Conservation (phyloP, 2,797 vertebrate species). For the Peromyscus eremicus region DNA sequence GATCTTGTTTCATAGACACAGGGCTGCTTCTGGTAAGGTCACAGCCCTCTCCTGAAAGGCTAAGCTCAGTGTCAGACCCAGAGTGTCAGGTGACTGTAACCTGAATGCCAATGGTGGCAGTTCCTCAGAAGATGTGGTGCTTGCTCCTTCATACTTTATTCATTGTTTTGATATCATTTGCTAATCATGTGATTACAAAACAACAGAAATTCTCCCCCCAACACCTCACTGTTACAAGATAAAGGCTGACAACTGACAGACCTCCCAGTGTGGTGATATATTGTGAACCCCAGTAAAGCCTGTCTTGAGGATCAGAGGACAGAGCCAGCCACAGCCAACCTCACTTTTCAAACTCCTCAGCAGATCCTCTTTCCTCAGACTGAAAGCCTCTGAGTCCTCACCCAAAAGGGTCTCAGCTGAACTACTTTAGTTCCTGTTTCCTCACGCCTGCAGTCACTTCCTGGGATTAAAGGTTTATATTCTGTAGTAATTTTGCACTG, state of each 20-base stretch:
- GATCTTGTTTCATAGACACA: slow-evolving; percentile 18
- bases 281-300: too few relatives aligned
- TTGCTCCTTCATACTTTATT: background rate
- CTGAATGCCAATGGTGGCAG: background rate
- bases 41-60: background rate
- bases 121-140: background rate
- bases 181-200: background rate
- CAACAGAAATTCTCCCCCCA: background rate
- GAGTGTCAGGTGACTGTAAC: background rate
- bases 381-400: too few relatives aligned
- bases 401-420: too few relatives aligned
- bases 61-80: background rate
- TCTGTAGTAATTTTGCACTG: background rate
- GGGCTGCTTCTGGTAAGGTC: background rate
- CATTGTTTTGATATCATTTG: slow-evolving; percentile 30
- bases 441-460: too few relatives aligned
- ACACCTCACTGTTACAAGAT: background rate
- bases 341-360: too few relatives aligned
- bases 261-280: background rate
- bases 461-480: background rate
- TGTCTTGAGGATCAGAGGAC: too few relatives aligned
- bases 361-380: too few relatives aligned
- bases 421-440: too few relatives aligned
- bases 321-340: too few relatives aligned
- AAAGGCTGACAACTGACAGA: background rate